Percentiles rank a stretch among this genome's conserved stretches.
phyloP scores from a whole-genome alignment of 1,140 invertebrate genomes.

The Plectus sambesii region DNA sequence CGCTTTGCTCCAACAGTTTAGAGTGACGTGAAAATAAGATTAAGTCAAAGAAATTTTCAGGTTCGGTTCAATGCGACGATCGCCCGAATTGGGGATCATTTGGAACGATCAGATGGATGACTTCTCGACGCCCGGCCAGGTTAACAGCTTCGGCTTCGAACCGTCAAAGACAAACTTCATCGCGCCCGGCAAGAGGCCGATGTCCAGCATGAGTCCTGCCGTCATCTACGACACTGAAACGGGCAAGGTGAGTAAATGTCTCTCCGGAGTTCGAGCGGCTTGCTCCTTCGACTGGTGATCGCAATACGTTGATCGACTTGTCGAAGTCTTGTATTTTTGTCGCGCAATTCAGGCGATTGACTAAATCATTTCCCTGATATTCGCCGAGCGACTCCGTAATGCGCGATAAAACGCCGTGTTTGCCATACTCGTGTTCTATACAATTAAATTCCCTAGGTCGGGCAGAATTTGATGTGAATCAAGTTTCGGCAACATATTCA shows the following conservation, averaged over 20 bases:
- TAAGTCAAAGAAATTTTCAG: constrained; percentile 54
- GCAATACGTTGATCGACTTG: constrained; percentile 37
- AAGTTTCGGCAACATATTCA: neutral
- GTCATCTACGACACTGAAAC: constrained; percentile 61
- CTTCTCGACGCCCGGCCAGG: constrained; percentile 65
- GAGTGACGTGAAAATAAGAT: too few species aligned
- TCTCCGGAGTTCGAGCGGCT: neutral
- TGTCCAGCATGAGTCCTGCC: constrained; percentile 82
- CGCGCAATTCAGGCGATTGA: neutral
- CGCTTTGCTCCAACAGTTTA: too few species aligned
- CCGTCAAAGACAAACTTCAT: constrained; percentile 66
- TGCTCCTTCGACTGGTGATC: neutral
- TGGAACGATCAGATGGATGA: constrained; percentile 89
- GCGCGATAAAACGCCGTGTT: neutral
- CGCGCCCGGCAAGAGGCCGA: constrained; percentile 62
- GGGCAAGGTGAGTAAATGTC: constrained; percentile 54
- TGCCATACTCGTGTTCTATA: too few species aligned
- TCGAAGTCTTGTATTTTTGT: too few species aligned
- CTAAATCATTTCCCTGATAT: neutral
- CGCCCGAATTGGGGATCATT: constrained; percentile 69
- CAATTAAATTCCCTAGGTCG: too few species aligned
- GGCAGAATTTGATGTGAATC: too few species aligned
- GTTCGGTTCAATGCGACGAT: constrained; percentile 64
- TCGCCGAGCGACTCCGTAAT: neutral
- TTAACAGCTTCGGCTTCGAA: constrained; percentile 65